These are phyloP conservation scores for Melikaiella ostensackeni DNA, from an alignment of 2,888 invertebrate species.

Conservation along the genomic window DNA sequence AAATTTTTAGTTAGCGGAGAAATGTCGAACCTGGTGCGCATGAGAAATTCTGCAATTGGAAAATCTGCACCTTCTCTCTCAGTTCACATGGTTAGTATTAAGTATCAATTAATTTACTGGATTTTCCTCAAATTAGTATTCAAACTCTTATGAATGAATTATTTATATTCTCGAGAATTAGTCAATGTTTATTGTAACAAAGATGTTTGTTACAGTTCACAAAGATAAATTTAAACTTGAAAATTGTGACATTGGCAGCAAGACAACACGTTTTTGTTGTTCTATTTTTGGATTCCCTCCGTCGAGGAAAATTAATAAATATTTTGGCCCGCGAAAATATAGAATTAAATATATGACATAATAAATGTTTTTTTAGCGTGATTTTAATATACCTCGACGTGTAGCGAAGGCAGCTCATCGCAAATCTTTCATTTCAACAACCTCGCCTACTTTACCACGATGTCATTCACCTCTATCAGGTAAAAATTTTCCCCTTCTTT, in stretches of 20 bases:
- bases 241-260: slow-evolving; percentile 34
- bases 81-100: slow-evolving; percentile 81
- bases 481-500: slow-evolving; percentile 52
- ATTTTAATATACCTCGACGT: slow-evolving; percentile 78
- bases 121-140: not conserved
- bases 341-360: not conserved
- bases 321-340: slow-evolving; percentile 17
- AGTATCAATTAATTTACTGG: not conserved
- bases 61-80: slow-evolving; percentile 97
- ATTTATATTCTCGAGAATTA: not conserved
- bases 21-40: slow-evolving; percentile 88
- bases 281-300: slow-evolving; percentile 16
- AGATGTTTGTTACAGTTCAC: not conserved
- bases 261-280: slow-evolving; percentile 20
- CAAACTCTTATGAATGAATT: not conserved
- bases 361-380: slow-evolving; percentile 66
- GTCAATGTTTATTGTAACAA: not conserved
- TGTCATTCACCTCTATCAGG: slow-evolving; percentile 89
- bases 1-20: slow-evolving; percentile 75
- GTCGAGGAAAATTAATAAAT: slow-evolving; percentile 19
- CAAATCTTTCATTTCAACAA: slow-evolving; percentile 86
- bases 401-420: slow-evolving; percentile 83
- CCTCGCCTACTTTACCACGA: slow-evolving; percentile 86
- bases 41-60: slow-evolving; percentile 92
- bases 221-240: slow-evolving; percentile 31